Evolutionary conservation across 2,888 invertebrate genomes (phyloP).

Genomic region (Esperia sulphurella): DNA sequence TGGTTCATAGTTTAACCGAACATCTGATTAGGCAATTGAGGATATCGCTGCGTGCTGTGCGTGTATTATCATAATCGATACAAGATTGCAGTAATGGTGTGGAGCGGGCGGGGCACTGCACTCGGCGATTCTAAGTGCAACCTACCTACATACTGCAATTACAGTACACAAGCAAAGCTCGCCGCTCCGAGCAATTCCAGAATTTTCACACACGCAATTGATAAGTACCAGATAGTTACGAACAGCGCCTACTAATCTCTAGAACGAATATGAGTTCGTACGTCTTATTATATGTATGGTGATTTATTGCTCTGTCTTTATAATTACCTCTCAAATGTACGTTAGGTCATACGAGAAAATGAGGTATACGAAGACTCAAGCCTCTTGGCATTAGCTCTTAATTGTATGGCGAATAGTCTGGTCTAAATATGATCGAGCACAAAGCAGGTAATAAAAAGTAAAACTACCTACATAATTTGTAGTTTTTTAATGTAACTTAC

Average conservation of each 20-base stretch:
- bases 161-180: constrained; percentile 40
- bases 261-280: not conserved
- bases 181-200: constrained; percentile 46
- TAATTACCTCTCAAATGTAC: not conserved
- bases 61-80: constrained; percentile 60
- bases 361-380: too few species aligned
- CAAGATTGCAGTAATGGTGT: constrained; percentile 48
- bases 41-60: constrained; percentile 36
- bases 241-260: not conserved
- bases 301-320: not conserved
- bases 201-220: constrained; percentile 58
- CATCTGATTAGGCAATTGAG: constrained; percentile 45
- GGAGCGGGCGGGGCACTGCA: constrained; percentile 23
- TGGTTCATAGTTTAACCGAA: constrained; percentile 32
- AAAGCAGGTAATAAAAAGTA: too few species aligned
- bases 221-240: constrained; percentile 23
- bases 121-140: constrained; percentile 44
- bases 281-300: not conserved
- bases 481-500: too few species aligned
- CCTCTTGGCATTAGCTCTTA: too few species aligned
- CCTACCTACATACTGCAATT: constrained; percentile 47
- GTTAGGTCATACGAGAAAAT: too few species aligned
- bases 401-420: too few species aligned
- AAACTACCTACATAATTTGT: too few species aligned
- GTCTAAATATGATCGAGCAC: too few species aligned